Percentiles rank a stretch among this genome's conserved stretches.
Conservation (phyloP, 2,113 vertebrate species). For the Catagonus wagneri region DNA sequence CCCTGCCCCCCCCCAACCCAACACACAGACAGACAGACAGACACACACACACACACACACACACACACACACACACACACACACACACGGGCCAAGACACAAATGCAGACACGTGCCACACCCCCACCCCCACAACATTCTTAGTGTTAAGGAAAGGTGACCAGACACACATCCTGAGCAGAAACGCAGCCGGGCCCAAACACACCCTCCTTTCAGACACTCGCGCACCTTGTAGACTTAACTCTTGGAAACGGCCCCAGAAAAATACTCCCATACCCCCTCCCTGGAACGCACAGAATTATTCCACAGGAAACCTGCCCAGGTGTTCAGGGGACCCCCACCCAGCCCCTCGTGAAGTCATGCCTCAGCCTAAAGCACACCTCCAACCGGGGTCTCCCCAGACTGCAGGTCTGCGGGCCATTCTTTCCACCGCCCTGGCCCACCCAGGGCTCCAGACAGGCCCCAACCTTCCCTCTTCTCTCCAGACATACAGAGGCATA, state of each 20-base stretch:
- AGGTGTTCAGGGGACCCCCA: constrained; percentile 45
- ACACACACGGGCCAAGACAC: too few relatives aligned
- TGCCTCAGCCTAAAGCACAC: not conserved
- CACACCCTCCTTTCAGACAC: constrained; percentile 37
- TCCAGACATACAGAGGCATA: not conserved
- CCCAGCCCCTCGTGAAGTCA: constrained; percentile 57
- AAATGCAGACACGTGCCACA: too few relatives aligned
- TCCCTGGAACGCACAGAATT: not conserved
- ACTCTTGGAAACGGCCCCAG: constrained; percentile 55
- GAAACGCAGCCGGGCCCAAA: not conserved
- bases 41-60: too few relatives aligned
- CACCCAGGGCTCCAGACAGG: not conserved
- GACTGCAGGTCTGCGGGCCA: not conserved
- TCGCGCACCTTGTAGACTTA: not conserved
- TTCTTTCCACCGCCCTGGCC: not conserved
- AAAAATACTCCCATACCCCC: constrained; percentile 59
- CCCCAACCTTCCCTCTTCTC: not conserved
- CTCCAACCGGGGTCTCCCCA: not conserved
- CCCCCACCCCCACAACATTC: not conserved
- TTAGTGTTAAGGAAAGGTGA: not conserved
- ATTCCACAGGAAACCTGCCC: constrained; percentile 62
- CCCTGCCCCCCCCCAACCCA: not conserved
- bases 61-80: not conserved
- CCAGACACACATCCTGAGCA: not conserved
- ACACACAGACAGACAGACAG: too few relatives aligned